Evolutionary conservation across 2,888 invertebrate species (phyloP), one percentile per base, ranked within the genome.

Genomic region (Zaprionus bogoriensis): DNA sequence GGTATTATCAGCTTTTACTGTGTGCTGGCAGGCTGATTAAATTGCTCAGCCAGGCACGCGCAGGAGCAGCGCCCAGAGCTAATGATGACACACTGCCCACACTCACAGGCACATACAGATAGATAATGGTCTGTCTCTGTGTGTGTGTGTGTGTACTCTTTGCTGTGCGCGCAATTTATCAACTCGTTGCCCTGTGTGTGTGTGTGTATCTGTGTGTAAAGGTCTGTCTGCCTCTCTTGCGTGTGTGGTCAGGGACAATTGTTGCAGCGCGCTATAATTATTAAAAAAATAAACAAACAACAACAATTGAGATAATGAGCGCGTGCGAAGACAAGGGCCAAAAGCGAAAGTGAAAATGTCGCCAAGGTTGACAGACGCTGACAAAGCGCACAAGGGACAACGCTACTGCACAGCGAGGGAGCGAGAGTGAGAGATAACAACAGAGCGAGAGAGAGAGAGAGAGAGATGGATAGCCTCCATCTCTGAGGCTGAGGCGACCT

Each of bases 231-330:
- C n/a, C n/a, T n/a, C n/a, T n/a, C n/a, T n/a, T n/a, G n/a, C n/a
- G 42, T 62, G 60, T 72, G 63, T 78, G 85, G 85, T 78, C 87
- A 87, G 87, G 85, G 87, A 87, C 85, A 81, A 87, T 75, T 84
- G 76, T 62, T 61, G 53, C 67, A 61, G 66, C 48, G 52, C 44
- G 66, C 68, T 65, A 68, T 75, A 83, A 83, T 86, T 86, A 81
- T 86, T 82, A 63, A 85, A 78, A n/a, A 80, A 86, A 59, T 59
- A 77, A 66, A 73, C 58, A 71, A 60, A 25, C 61, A 66, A 20
- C 54, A 82, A 80, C 81, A 86, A 70, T 67, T 61, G 81, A 65
- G 84, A 87, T 87, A 84, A 87, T 82, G 78, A 84, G 84, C 69
- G 55, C 51, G 53, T 64, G 51, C 67, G 59, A 64, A 62, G 55